Conservation (phyloP, 2,888 invertebrate species). For the Hybos culiciformis region DNA sequence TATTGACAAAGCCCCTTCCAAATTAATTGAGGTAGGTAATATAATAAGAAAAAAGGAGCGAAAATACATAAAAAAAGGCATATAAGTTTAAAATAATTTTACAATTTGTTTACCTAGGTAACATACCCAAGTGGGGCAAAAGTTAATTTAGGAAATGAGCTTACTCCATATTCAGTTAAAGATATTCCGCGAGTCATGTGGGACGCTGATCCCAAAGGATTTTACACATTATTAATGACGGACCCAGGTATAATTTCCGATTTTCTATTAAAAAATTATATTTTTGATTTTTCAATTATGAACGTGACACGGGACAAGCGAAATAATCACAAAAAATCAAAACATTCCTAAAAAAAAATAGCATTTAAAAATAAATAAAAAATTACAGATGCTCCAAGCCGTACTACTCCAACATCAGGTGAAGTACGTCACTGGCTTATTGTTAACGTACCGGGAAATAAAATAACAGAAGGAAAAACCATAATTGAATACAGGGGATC, state of each 20-base stretch:
- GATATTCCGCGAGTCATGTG: conserved; percentile 16
- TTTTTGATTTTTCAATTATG: too few relatives aligned
- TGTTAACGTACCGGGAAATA: conserved; percentile 59
- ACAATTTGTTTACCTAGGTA: too few relatives aligned
- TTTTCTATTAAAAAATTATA: too few relatives aligned
- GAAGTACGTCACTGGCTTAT: conserved; percentile 86
- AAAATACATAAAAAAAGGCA: too few relatives aligned
- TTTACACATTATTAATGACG: conserved; percentile 23
- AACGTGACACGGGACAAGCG: too few relatives aligned
- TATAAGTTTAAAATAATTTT: too few relatives aligned
- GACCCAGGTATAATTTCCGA: too few relatives aligned
- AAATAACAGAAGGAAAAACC: conserved; percentile 54
- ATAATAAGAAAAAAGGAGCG: neutral
- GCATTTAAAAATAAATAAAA: too few relatives aligned
- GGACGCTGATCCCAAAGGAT: conserved; percentile 14
- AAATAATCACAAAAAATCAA: too few relatives aligned
- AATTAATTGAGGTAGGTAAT: conserved; percentile 23
- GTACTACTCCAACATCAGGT: conserved; percentile 55
- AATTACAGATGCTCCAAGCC: conserved; percentile 70
- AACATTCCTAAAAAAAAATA: too few relatives aligned
- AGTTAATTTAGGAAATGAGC: conserved; percentile 46
- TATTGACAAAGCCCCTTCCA: conserved; percentile 12
- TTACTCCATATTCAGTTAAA: conserved; percentile 47
- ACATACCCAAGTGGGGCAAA: conserved; percentile 26
- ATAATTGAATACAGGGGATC: conserved; percentile 65